Evolutionary conservation across 2,797 vertebrate genomes (phyloP), one percentile per base, ranked within the genome.

Genomic region (Esox lucius): DNA sequence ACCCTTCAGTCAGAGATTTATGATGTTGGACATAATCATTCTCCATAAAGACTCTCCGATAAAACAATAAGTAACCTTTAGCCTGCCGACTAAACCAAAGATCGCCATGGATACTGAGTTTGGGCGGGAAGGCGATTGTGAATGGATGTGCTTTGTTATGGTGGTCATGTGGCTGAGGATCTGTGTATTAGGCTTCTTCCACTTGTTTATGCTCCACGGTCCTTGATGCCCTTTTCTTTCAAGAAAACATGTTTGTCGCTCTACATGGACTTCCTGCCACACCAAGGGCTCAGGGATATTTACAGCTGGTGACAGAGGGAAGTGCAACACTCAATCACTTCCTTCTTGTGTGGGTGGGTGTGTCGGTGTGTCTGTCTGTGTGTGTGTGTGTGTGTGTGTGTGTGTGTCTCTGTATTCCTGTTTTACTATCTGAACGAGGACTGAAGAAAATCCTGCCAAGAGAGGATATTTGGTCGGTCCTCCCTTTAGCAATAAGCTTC

Each of bases 311-410:
- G 81, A 78, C 75, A 81, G 73, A 9, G 7, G 64, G 26, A 78
- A 68, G 73, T 70, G 71, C 79, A 65, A 72, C 67, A 72, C 85
- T 91, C 89, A 93, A 91, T 92, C 90, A 91, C 92, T 91, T 93
- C 91, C 91, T 83, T 69, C 74, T 84, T 79, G 26, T 75, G 78
- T 79, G 84, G 77, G 77, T 82, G 80, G 71, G 66, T 70, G 67
- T 76, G 73, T 72, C 75, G 76, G 51, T 78, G 22, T 56, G 33
- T 68, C 28, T 70, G 28, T 66, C 64, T 70, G 65, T 46, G 51
- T 51, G 46, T 53, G 64, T 74, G 62, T 67, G 72, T 46, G 71
- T 35, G 46, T 19, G 70, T 56, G 70, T 70, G 42, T 51, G n/a
- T 35, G 49, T 71, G 59, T 53, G 48, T 64, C 72, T 64, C 61